Evolutionary conservation across 1,140 invertebrate species (phyloP).

Genomic region (Octopus bimaculoides): DNA sequence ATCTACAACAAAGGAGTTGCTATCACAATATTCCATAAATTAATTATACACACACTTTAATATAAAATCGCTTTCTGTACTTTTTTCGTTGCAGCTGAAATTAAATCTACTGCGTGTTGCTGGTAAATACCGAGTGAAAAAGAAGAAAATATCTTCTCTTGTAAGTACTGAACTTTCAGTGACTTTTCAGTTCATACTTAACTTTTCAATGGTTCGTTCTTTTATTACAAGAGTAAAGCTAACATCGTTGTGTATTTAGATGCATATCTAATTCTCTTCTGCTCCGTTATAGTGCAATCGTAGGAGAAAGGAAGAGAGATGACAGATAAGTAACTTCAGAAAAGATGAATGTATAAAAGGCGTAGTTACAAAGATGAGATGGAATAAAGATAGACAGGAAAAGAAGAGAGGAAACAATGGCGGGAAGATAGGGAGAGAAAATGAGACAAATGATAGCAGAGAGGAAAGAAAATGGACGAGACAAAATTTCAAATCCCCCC

Average conservation of each 20-base stretch:
- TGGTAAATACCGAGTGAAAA: not conserved
- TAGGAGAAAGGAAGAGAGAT: too few species aligned
- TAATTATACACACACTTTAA: too few species aligned
- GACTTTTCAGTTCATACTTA: too few species aligned
- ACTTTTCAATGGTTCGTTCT: too few species aligned
- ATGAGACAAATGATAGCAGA: not conserved
- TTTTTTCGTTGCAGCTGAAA: not conserved
- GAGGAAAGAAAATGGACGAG: not conserved
- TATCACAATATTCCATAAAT: too few species aligned
- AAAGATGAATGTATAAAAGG: too few species aligned
- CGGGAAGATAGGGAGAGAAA: not conserved
- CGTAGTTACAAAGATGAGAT: not conserved
- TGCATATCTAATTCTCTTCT: too few species aligned
- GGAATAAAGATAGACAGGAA: not conserved
- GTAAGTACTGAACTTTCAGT: not conserved
- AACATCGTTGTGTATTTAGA: too few species aligned
- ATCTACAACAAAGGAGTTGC: too few species aligned
- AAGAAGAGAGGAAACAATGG: not conserved
- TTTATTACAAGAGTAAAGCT: too few species aligned
- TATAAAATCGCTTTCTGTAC: not conserved
- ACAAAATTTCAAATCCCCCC: not conserved
- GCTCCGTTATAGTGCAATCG: too few species aligned
- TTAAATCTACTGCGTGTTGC: not conserved
- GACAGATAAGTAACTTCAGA: too few species aligned
- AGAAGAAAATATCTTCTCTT: not conserved